phyloP scores from a whole-genome alignment of 1,140 invertebrate genomes.

The Brachionus sp. region DNA sequence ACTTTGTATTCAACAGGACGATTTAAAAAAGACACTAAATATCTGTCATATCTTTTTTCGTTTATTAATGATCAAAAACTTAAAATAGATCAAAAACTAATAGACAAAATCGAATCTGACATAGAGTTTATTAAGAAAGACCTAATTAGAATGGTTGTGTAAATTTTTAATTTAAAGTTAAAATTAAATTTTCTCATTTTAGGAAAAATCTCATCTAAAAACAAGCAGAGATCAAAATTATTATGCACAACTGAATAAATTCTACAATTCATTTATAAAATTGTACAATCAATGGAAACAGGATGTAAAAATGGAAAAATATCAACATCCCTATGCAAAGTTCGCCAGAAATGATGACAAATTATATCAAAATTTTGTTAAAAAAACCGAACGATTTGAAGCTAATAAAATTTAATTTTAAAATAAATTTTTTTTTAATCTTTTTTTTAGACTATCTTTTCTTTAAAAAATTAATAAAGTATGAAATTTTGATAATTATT shows the following conservation, averaged over 20 bases:
- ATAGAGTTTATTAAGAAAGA: neutral
- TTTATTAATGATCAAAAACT: neutral
- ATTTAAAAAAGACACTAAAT: neutral
- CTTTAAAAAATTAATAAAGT: no score
- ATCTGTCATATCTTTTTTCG: slow-evolving; percentile 22
- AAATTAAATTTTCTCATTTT: neutral
- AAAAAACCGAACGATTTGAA: neutral
- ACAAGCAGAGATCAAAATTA: neutral
- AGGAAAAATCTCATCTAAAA: neutral
- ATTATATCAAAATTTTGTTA: neutral
- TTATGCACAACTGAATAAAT: neutral
- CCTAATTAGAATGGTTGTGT: neutral
- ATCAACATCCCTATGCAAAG: neutral
- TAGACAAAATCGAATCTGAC: slow-evolving; percentile 13
- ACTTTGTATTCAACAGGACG: slow-evolving; percentile 11
- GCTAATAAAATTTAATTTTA: neutral
- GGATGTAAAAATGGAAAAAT: neutral
- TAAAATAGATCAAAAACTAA: slow-evolving; percentile 6
- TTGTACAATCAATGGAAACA: neutral
- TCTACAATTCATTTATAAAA: neutral
- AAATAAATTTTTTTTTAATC: neutral
- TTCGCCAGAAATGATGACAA: slow-evolving; percentile 24
- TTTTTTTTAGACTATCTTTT: neutral
- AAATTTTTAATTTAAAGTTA: neutral
- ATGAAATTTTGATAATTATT: no score